Percentiles rank a stretch among this genome's conserved stretches.
phyloP scores from a whole-genome alignment of 2,113 vertebrate species.

The Phasianus colchicus region DNA sequence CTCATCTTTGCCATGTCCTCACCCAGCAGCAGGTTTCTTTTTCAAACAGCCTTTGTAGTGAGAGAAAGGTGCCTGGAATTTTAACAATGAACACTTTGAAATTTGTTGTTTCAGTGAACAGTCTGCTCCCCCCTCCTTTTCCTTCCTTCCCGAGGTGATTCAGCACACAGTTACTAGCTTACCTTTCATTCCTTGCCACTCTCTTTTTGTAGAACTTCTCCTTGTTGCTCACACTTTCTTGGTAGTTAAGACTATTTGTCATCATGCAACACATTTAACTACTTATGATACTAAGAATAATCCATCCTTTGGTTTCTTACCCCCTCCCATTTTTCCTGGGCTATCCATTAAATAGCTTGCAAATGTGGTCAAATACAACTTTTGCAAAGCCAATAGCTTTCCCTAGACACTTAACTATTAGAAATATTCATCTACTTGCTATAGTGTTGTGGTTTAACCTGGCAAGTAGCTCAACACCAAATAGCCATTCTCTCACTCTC shows the following conservation, averaged over 20 bases:
- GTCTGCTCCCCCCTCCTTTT: neutral
- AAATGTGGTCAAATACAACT: neutral
- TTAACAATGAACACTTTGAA: too few species aligned
- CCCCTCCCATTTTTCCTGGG: neutral
- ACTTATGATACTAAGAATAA: neutral
- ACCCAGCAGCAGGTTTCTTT: too few species aligned
- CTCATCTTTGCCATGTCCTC: too few species aligned
- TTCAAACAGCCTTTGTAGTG: too few species aligned
- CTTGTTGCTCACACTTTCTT: neutral
- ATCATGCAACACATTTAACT: neutral
- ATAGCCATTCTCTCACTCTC: too few species aligned
- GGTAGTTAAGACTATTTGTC: neutral
- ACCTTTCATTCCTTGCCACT: neutral
- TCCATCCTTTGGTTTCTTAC: neutral
- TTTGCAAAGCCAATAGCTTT: neutral
- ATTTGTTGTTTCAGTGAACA: neutral
- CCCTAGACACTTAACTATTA: neutral
- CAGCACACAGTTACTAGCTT: neutral
- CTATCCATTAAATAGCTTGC: neutral
- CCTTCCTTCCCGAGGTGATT: neutral
- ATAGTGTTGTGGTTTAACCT: too few species aligned
- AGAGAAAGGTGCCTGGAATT: too few species aligned
- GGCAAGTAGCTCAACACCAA: too few species aligned
- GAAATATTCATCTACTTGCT: accelerated
- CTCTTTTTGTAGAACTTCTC: neutral